Percentiles rank a stretch among this genome's conserved stretches.
phyloP scores from a whole-genome alignment of 2,797 vertebrate genomes.

The Falco naumanni region DNA sequence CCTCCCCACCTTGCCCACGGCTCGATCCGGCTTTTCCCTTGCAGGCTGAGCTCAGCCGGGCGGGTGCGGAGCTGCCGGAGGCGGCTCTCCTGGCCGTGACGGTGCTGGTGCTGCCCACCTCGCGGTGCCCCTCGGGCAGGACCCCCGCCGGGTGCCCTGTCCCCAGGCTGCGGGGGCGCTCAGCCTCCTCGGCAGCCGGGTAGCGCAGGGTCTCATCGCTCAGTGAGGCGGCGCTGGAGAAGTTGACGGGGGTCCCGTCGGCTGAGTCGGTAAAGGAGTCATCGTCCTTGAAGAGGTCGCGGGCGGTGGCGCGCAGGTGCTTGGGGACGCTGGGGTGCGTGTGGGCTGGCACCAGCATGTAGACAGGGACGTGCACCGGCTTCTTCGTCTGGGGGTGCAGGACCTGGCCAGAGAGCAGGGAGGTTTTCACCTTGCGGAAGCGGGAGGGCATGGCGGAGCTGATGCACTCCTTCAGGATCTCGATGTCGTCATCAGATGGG shows the following conservation, averaged over 20 bases:
- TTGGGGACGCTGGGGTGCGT: constrained; percentile 78
- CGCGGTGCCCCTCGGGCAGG: not conserved
- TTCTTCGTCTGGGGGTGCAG: constrained; percentile 84
- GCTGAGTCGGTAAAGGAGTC: constrained; percentile 91
- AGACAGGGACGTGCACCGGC: constrained; percentile 87
- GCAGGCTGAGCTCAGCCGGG: not conserved
- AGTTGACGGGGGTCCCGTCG: constrained; percentile 90
- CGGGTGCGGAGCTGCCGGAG: constrained; percentile 16
- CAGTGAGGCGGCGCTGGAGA: constrained; percentile 91
- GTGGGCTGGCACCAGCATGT: constrained; percentile 92
- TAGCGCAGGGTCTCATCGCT: constrained; percentile 94
- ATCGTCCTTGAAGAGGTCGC: constrained; percentile 84
- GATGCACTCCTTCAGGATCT: constrained; percentile 96
- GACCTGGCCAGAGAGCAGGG: constrained; percentile 85
- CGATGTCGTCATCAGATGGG: constrained; percentile 90
- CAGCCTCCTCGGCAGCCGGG: constrained; percentile 77
- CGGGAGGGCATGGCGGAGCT: constrained; percentile 94
- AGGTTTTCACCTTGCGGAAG: constrained; percentile 90
- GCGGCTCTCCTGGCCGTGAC: constrained; percentile 6
- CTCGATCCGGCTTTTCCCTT: not conserved
- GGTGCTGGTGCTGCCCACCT: not conserved
- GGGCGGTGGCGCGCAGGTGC: constrained; percentile 49
- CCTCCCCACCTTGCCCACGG: not conserved
- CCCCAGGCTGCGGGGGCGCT: constrained; percentile 71
- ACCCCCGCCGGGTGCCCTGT: constrained; percentile 64